phyloP scores from a whole-genome alignment of 2,888 invertebrate species.

The Brachypalpus laphriformis region DNA sequence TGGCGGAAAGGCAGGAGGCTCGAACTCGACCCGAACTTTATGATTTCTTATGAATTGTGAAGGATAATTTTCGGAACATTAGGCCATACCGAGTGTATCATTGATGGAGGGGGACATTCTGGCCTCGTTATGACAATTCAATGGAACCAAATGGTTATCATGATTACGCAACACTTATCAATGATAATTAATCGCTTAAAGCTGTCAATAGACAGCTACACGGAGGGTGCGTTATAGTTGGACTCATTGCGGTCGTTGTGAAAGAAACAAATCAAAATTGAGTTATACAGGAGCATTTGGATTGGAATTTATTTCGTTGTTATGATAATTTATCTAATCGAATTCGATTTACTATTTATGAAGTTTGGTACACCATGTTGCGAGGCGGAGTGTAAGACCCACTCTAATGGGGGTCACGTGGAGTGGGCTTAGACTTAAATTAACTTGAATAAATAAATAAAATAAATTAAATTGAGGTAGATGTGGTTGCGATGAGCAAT shows the following conservation, averaged over 20 bases:
- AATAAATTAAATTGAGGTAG: too few relatives aligned
- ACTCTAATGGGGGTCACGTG: not conserved
- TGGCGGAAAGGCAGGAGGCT: not conserved
- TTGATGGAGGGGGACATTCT: not conserved
- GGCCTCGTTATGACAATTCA: slow-evolving; percentile 45
- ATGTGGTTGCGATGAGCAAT: too few relatives aligned
- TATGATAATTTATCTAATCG: slow-evolving; percentile 38
- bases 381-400: not conserved
- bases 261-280: slow-evolving; percentile 9
- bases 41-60: slow-evolving; percentile 49
- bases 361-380: not conserved
- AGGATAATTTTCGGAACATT: slow-evolving; percentile 36
- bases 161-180: slow-evolving; percentile 60
- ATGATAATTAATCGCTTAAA: slow-evolving; percentile 63
- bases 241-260: not conserved
- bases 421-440: not conserved
- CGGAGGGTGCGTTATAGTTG: slow-evolving; percentile 12
- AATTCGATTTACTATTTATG: slow-evolving; percentile 38
- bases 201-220: slow-evolving; percentile 36
- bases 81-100: slow-evolving; percentile 13
- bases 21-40: slow-evolving; percentile 4
- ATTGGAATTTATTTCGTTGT: slow-evolving; percentile 41
- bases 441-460: not conserved
- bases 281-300: slow-evolving; percentile 6
- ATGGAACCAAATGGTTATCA: slow-evolving; percentile 60